Base-by-base conservation (phyloP, 2,888 invertebrate genomes). In the Phania funesta region DNA sequence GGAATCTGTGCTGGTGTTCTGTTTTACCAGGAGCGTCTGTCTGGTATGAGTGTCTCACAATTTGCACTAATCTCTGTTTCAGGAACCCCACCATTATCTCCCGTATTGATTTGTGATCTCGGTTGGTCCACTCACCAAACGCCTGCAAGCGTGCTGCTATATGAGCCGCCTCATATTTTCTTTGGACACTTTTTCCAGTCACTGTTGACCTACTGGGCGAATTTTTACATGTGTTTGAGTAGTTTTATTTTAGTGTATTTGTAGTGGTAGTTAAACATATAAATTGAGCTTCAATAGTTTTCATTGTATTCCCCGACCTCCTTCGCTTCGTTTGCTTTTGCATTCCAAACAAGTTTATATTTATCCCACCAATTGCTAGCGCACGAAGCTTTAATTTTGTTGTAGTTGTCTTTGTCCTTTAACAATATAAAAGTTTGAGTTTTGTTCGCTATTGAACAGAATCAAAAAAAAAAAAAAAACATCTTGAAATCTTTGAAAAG, bases 231-330 rank as follows among this genome's bases (percentile, higher is more conserved):
- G 35, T 67, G 26, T 18, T 52, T 26, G 18, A 52, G 24, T 18
- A 2, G 41, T 38, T 32, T 35, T 18, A 6, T 16, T 64, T 22
- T 48, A n/a, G 20, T 44, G 29, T 38, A 2, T 54, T 62, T 54
- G 32, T 46, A 46, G 29, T 74, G 41, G 56, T 44, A 24, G 58
- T 67, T 52, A 76, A 60, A 62, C 24, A 76, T 9, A 67, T 76
- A 67, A 74, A 80, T 68, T 74, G 68, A 70, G 64, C 64, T 74
- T 75, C 64, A 68, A 80, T 68, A 73, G 67, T 62, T 62, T 62
- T 3, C 64, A 74, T 64, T 74, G 35, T 65, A 11, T 22, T 56
- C 26, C 29, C 7, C 6, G 9, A 0, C 8, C n/a, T 0, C 16
- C 13, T 6, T 7, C 2, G 38, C 41, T 41, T 9, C 11, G 3